These are phyloP conservation scores for Axis porcinus DNA, from an alignment of 2,113 vertebrate genomes.

Conservation along the genomic window DNA sequence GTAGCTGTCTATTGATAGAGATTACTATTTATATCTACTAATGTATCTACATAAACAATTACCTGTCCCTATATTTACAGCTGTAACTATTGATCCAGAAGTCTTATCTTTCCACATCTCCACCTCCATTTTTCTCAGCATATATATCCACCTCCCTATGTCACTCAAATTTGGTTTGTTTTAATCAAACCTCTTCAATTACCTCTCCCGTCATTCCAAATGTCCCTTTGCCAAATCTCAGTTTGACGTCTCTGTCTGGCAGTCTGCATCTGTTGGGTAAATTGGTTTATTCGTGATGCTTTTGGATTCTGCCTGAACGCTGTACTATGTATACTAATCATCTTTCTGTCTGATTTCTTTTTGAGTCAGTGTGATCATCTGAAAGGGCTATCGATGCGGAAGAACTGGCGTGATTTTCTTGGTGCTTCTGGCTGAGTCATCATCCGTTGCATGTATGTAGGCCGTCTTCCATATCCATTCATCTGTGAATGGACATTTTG, in stretches of 20 bases:
- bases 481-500: neutral
- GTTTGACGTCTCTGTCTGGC: neutral
- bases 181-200: neutral
- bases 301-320: neutral
- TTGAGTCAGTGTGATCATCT: neutral
- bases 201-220: neutral
- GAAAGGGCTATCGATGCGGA: neutral
- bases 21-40: neutral
- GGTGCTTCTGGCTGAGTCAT: neutral
- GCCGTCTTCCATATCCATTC: rapidly evolving
- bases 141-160: neutral
- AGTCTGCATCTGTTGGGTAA: neutral
- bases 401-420: neutral
- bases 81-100: neutral
- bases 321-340: neutral
- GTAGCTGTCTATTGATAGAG: neutral
- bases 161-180: neutral
- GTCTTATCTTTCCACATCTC: neutral
- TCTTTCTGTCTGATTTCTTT: neutral
- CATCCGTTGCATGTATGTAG: neutral
- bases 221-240: neutral
- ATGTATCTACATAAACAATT: neutral
- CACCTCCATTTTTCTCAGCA: neutral
- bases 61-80: neutral
- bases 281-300: neutral